A percentile compares a stretch with the other conserved stretches of the same genome.
Conservation (phyloP, 2,113 vertebrate species). For the Hypomesus transpacificus region DNA sequence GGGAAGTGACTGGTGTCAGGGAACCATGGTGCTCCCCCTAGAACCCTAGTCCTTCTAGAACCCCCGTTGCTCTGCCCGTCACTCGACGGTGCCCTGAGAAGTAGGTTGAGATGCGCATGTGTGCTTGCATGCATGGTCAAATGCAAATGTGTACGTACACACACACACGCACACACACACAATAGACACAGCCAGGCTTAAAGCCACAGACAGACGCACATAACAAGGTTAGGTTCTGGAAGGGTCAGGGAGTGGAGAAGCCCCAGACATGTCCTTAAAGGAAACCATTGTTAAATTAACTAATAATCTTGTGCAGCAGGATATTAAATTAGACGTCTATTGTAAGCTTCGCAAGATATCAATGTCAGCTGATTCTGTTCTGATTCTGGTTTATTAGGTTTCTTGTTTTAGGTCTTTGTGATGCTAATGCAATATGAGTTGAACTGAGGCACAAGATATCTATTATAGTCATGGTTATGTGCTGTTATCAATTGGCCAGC, state of each 20-base stretch:
- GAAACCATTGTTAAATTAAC: slow-evolving; percentile 14
- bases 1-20: slow-evolving; percentile 64
- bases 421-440: slow-evolving; percentile 58
- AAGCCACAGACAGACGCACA: not conserved
- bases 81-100: not conserved
- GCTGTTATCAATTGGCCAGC: not conserved
- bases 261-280: slow-evolving; percentile 10
- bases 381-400: slow-evolving; percentile 24
- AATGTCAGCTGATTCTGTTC: slow-evolving; percentile 9
- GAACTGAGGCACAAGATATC: slow-evolving; percentile 30
- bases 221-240: not conserved
- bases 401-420: slow-evolving; percentile 57
- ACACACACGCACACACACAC: not conserved
- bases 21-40: not conserved
- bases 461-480: slow-evolving; percentile 8
- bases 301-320: slow-evolving; percentile 21
- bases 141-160: not conserved
- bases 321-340: slow-evolving; percentile 32
- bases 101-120: not conserved
- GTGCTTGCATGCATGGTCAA: not conserved
- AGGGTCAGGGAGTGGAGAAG: not conserved
- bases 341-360: slow-evolving; percentile 10
- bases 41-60: not conserved
- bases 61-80: too few relatives aligned
- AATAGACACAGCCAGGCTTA: not conserved